A percentile compares a stretch with the other conserved stretches of the same genome.
These are phyloP conservation scores for Osmerus mordax DNA, from an alignment of 2,113 vertebrate species.

Conservation along the genomic window DNA sequence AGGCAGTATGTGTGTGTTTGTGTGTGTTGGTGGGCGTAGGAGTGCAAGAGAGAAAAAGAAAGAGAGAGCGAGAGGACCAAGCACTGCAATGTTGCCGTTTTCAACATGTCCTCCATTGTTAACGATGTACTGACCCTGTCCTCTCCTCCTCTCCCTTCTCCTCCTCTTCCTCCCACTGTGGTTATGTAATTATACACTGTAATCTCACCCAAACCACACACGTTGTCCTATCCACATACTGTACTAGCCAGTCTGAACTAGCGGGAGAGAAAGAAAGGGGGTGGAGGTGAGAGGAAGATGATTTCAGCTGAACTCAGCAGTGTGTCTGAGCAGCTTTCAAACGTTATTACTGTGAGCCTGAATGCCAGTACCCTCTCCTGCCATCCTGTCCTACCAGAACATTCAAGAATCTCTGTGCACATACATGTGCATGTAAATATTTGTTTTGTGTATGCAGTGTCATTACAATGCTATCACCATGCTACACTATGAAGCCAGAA, in stretches of 20 bases:
- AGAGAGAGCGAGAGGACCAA: constrained; percentile 49
- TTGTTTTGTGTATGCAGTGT: constrained; percentile 2
- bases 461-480: background rate
- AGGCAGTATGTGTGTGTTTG: constrained; percentile 36
- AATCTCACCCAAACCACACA: constrained; percentile 67
- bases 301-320: background rate
- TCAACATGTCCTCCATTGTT: constrained; percentile 56
- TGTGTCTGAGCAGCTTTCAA: background rate
- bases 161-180: constrained; percentile 69
- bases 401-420: constrained; percentile 1
- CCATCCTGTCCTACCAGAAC: background rate
- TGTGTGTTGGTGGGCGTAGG: constrained; percentile 10
- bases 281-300: constrained; percentile 1
- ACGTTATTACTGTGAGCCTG: constrained; percentile 11
- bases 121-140: constrained; percentile 60
- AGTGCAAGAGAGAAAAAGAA: constrained; percentile 16
- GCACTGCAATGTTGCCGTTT: constrained; percentile 53
- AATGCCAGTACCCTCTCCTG: constrained; percentile 6
- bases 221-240: constrained; percentile 51
- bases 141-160: constrained; percentile 62
- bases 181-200: constrained; percentile 70
- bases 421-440: constrained; percentile 1
- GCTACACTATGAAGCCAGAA: too few species aligned
- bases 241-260: constrained; percentile 48
- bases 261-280: constrained; percentile 12